Conservation (phyloP, 2,113 vertebrate species). For the Macroglossus sobrinus region DNA sequence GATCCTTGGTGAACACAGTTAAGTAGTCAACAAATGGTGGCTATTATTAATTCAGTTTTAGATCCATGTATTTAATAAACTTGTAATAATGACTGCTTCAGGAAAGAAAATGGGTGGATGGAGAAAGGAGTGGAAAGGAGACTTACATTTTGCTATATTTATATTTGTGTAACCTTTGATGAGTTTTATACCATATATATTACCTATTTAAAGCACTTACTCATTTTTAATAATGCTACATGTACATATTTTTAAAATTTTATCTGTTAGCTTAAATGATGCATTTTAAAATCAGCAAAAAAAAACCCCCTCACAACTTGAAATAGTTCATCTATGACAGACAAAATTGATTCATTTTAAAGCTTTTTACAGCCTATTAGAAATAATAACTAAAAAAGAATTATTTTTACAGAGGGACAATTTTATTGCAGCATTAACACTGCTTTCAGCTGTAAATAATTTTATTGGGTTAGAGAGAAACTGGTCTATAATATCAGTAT, state of each 20-base stretch:
- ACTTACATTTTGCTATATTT: background rate
- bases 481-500: background rate
- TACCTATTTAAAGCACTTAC: background rate
- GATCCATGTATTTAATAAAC: background rate
- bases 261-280: background rate
- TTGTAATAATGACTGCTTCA: background rate
- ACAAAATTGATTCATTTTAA: conserved; percentile 24
- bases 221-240: background rate
- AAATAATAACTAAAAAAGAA: conserved; percentile 26
- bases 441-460: background rate
- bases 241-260: background rate
- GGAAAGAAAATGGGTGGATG: background rate
- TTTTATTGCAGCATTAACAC: background rate
- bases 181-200: background rate
- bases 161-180: background rate
- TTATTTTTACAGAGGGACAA: background rate
- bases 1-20: background rate
- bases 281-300: background rate
- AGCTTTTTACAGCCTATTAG: background rate
- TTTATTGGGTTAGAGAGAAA: background rate
- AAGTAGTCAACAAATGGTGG: background rate
- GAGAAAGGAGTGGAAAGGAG: background rate
- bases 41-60: background rate
- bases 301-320: background rate
- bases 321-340: background rate